These are phyloP conservation scores for Helicoverpa assulta DNA, from an alignment of 2,888 invertebrate species.

Conservation along the genomic window DNA sequence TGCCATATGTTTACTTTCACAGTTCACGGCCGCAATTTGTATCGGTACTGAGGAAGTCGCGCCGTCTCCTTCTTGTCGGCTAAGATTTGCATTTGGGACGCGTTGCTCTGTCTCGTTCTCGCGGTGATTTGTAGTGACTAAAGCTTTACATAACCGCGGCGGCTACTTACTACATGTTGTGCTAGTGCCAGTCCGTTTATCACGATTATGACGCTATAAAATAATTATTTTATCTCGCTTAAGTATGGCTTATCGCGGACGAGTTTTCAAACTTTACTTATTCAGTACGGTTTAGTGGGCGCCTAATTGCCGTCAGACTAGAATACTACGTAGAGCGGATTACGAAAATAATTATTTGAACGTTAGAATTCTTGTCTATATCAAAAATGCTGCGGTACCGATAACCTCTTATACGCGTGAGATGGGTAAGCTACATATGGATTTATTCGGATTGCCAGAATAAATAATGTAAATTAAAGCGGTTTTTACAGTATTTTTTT, in stretches of 20 bases:
- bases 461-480: background rate
- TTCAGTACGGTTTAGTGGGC: slow-evolving; percentile 33
- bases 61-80: slow-evolving; percentile 64
- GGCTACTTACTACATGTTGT: slow-evolving; percentile 80
- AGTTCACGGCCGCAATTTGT: slow-evolving; percentile 80
- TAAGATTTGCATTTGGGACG: slow-evolving; percentile 42
- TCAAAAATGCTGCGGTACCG: background rate
- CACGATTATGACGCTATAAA: slow-evolving; percentile 83
- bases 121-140: slow-evolving; percentile 81
- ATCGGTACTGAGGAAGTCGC: slow-evolving; percentile 56
- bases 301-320: slow-evolving; percentile 8
- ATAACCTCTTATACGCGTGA: background rate
- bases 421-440: background rate
- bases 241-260: slow-evolving; percentile 64
- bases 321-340: slow-evolving; percentile 1
- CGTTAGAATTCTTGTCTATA: slow-evolving; percentile 4
- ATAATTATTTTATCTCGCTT: slow-evolving; percentile 83
- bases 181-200: slow-evolving; percentile 78
- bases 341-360: slow-evolving; percentile 2
- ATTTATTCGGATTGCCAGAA: background rate
- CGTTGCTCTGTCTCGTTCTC: slow-evolving; percentile 70
- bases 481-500: background rate
- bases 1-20: slow-evolving; percentile 82
- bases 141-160: slow-evolving; percentile 74
- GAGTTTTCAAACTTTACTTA: slow-evolving; percentile 56